A percentile compares a stretch with the other conserved stretches of the same genome.
phyloP scores from a whole-genome alignment of 2,888 invertebrate species.

The Agriopis marginaria region DNA sequence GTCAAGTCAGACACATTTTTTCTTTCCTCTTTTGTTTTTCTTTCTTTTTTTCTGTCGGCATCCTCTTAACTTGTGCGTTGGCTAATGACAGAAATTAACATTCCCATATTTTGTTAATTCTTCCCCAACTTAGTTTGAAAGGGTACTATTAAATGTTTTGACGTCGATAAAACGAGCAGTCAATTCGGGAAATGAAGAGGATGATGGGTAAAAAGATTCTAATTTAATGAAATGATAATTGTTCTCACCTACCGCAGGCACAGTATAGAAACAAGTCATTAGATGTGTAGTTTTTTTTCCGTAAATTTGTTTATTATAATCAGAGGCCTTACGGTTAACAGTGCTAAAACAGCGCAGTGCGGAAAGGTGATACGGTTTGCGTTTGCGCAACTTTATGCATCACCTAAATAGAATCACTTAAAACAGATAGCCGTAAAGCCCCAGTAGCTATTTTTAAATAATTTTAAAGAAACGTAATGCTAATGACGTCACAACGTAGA shows the following conservation, averaged over 20 bases:
- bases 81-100: slow-evolving; percentile 84
- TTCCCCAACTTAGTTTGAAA: slow-evolving; percentile 64
- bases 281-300: too few species aligned
- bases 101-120: slow-evolving; percentile 79
- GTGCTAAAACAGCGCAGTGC: too few species aligned
- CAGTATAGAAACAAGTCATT: too few species aligned
- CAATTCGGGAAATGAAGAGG: slow-evolving; percentile 37
- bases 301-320: too few species aligned
- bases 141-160: slow-evolving; percentile 68
- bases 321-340: too few species aligned
- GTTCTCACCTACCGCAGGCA: slow-evolving; percentile 28
- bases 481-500: too few species aligned
- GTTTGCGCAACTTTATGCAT: too few species aligned
- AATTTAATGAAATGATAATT: slow-evolving; percentile 38
- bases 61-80: slow-evolving; percentile 71
- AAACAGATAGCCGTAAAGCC: too few species aligned
- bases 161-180: slow-evolving; percentile 52
- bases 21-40: slow-evolving; percentile 62
- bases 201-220: slow-evolving; percentile 32
- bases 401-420: too few species aligned
- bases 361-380: too few species aligned
- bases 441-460: too few species aligned
- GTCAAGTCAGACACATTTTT: slow-evolving; percentile 69
- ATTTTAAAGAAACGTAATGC: too few species aligned
- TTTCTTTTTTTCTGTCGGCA: slow-evolving; percentile 70